These are phyloP conservation scores for Pristionchus maxplancki DNA, from an alignment of 2,888 invertebrate species.

Conservation along the genomic window DNA sequence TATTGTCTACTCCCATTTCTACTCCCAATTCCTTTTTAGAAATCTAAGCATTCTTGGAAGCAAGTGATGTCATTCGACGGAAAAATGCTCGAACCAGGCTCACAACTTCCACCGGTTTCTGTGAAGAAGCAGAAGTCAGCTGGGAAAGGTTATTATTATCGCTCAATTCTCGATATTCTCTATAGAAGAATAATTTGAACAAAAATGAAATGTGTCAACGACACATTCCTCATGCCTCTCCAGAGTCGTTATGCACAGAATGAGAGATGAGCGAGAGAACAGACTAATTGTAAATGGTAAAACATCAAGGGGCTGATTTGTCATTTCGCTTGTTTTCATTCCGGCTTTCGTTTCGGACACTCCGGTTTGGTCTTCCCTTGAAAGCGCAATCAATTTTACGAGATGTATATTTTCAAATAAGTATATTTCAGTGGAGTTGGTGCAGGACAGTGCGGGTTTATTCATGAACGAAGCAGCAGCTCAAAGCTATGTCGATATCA, in stretches of 20 bases:
- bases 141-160: not conserved
- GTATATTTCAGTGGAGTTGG: conserved; percentile 29
- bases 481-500: conserved; percentile 26
- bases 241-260: no score
- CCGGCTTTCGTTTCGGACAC: no score
- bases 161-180: not conserved
- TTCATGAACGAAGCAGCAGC: conserved; percentile 37
- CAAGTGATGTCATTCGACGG: not conserved
- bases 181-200: no score
- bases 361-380: no score
- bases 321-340: no score
- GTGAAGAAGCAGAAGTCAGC: not conserved
- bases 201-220: no score
- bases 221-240: no score
- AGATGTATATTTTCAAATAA: no score
- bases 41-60: conserved; percentile 26
- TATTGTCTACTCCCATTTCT: not conserved
- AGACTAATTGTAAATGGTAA: no score
- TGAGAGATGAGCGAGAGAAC: no score
- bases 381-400: no score
- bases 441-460: conserved; percentile 33
- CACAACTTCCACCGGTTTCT: conserved; percentile 26
- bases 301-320: no score
- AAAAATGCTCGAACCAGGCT: conserved; percentile 25
- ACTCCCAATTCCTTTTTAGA: not conserved